phyloP scores from a whole-genome alignment of 2,797 vertebrate genomes.

The Pipistrellus kuhlii region DNA sequence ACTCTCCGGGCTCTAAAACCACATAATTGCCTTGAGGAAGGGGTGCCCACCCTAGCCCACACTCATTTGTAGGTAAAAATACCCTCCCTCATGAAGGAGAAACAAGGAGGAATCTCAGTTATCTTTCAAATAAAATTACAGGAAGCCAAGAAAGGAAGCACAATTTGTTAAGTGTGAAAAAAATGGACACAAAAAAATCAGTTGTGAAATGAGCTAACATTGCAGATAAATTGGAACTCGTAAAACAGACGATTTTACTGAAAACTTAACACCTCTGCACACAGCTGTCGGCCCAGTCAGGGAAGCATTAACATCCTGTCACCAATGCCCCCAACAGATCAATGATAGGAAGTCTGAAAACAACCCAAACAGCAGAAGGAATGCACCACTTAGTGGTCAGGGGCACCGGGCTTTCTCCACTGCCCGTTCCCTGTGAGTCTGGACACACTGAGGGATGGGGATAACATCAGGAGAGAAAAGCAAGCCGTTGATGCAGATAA shows the following conservation, averaged over 20 bases:
- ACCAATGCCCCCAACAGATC: constrained; percentile 72
- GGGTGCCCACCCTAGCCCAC: fast-evolving
- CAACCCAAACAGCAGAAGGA: constrained; percentile 69
- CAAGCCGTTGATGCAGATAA: background rate
- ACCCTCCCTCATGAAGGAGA: no score
- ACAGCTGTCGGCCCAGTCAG: constrained; percentile 81
- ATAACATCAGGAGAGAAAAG: constrained; percentile 5
- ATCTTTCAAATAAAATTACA: background rate
- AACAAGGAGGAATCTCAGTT: background rate
- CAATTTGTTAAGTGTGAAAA: background rate
- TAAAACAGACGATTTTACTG: constrained; percentile 78
- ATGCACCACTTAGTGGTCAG: constrained; percentile 66
- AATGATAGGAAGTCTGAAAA: constrained; percentile 79
- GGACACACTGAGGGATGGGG: background rate
- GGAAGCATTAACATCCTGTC: constrained; percentile 84
- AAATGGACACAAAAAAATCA: background rate
- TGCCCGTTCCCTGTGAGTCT: background rate
- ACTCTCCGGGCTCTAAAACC: background rate
- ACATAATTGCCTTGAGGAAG: background rate
- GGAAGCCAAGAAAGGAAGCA: constrained; percentile 8
- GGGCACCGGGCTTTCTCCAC: background rate
- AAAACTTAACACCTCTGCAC: constrained; percentile 82
- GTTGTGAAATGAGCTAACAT: constrained; percentile 65
- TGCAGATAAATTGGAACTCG: constrained; percentile 69
- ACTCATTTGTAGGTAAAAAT: background rate